Conservation (phyloP, 2,797 vertebrate genomes). For the Petrocephalus schoutedeni region DNA sequence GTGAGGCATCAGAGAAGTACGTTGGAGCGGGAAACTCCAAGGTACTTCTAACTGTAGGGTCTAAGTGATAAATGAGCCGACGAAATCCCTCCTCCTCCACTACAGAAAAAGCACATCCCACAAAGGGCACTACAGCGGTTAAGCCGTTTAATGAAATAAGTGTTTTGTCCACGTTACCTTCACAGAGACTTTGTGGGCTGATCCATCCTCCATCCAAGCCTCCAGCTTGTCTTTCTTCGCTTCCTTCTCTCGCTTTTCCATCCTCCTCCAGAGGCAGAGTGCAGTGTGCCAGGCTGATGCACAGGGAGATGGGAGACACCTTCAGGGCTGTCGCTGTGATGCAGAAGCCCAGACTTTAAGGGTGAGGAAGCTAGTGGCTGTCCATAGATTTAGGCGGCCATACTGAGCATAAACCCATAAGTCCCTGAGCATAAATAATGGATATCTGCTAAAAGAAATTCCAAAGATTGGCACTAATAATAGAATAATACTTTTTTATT, state of each 20-base stretch:
- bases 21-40: background rate
- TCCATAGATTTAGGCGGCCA: background rate
- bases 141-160: background rate
- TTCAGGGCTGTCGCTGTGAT: background rate
- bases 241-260: constrained; percentile 95
- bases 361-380: background rate
- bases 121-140: background rate
- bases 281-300: constrained; percentile 90
- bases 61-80: background rate
- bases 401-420: background rate
- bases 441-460: background rate
- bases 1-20: background rate
- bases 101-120: background rate
- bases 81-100: background rate
- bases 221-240: constrained; percentile 94
- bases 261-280: constrained; percentile 94
- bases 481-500: background rate
- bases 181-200: constrained; percentile 91
- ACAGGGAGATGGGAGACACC: background rate
- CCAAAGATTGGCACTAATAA: background rate
- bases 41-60: background rate
- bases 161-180: constrained; percentile 66
- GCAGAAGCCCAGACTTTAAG: background rate
- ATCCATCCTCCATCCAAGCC: constrained; percentile 77
- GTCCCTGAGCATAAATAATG: background rate